Base-by-base conservation (phyloP, 2,888 invertebrate genomes). In the Meloe dianella region DNA sequence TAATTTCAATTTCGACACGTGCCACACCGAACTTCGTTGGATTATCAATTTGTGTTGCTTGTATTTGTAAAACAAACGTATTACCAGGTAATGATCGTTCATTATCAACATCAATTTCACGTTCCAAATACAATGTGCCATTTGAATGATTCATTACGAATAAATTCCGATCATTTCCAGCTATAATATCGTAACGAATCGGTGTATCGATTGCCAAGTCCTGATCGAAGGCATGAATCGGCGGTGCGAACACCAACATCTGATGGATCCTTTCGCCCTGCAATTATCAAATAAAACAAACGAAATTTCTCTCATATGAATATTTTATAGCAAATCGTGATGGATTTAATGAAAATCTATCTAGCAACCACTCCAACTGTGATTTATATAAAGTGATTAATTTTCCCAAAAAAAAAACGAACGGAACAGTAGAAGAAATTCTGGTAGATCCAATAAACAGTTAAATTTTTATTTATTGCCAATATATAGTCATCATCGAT, bases 31-130 rank as follows among this genome's bases (percentile, higher is more conserved):
- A 89, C 77, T 92, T 92, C 41, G 92, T 78, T 0, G 92, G 91
- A 79, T 93, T 94, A 79, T 95, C 92, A 57, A 90, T 86, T 81
- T 95, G 92, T 0, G 91, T 87, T 0, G 93, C 92, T 80, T 94
- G 94, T 41, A 95, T 87, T 83, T 92, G 92, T 5, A 94, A 82
- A 0, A 90, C 88, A 77, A 93, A 93, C 0, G 91, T 91, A 78
- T 93, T 91, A n/a, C 91, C 91, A 1, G 92, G 89, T n/a, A 93
- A 80, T 17, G 86, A 85, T 65, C 85, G 85, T 78, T 92, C 92
- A 17, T 87, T 86, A 77, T 96, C 95, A 74, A 95, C 81, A 81
- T 96, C 95, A 14, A 96, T 89, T 82, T 95, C 92, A 63, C 88
- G 89, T 71, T 94, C 91, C 41, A 95, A 84, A 79, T 90, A 94